These are phyloP conservation scores for Tetramorium alpestre DNA, from an alignment of 1,140 invertebrate genomes.

Conservation along the genomic window DNA sequence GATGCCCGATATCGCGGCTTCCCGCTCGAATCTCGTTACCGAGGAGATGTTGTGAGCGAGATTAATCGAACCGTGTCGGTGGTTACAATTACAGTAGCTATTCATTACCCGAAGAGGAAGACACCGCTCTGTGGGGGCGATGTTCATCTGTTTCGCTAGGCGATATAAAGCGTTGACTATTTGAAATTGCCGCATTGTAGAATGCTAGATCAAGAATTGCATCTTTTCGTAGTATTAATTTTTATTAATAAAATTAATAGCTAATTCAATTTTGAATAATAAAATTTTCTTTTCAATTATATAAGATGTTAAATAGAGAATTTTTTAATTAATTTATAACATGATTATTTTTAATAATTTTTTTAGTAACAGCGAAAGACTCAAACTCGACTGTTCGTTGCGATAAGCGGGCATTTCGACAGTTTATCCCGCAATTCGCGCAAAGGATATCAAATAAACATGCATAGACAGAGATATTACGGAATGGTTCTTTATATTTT, in stretches of 20 bases:
- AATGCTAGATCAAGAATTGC: too few relatives aligned
- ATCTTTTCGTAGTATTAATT: background rate
- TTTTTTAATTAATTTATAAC: background rate
- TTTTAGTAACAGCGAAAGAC: background rate
- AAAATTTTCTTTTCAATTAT: background rate
- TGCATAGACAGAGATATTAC: background rate
- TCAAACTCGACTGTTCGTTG: background rate
- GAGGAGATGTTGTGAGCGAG: background rate
- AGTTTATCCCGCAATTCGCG: slow-evolving; percentile 35
- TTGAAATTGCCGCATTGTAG: background rate
- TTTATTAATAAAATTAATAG: slow-evolving; percentile 1
- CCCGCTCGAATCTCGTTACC: slow-evolving; percentile 10
- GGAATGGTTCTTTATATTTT: slow-evolving; percentile 21
- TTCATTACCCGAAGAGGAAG: slow-evolving; percentile 31
- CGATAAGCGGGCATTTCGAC: slow-evolving; percentile 34
- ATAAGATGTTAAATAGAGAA: background rate
- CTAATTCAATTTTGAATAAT: slow-evolving; percentile 1
- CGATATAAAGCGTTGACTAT: background rate
- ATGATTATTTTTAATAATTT: background rate
- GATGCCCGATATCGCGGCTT: slow-evolving; percentile 54
- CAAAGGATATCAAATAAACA: slow-evolving; percentile 28
- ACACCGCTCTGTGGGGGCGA: background rate
- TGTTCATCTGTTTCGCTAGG: slow-evolving; percentile 5
- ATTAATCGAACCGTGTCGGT: slow-evolving; percentile 52
- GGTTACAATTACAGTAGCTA: slow-evolving; percentile 39